Percentiles rank a stretch among this genome's conserved stretches.
Evolutionary conservation across 2,888 invertebrate genomes (phyloP).

Genomic region (Sceliomorpha sp.): DNA sequence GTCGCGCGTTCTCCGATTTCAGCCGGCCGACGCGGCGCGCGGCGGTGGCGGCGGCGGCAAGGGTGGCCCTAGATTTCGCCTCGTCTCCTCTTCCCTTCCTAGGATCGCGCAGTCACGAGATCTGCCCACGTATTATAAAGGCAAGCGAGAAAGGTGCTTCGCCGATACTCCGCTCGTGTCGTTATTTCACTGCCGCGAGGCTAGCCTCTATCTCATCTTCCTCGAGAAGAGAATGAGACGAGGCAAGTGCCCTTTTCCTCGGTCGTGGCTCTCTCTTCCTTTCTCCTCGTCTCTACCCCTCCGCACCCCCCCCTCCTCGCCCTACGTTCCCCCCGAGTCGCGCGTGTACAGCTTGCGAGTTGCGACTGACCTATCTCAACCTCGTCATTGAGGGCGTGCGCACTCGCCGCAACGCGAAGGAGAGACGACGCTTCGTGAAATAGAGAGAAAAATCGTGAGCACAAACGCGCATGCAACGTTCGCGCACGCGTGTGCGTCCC

Average conservation of each 20-base stretch:
- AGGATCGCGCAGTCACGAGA: constrained; percentile 49
- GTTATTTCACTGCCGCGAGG: constrained; percentile 76
- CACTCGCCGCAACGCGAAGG: constrained; percentile 44
- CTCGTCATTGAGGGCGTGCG: constrained; percentile 70
- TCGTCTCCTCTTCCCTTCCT: constrained; percentile 17
- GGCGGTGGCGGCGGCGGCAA: no score
- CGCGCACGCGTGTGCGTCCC: no score
- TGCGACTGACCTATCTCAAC: constrained; percentile 70
- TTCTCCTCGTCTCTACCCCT: no score
- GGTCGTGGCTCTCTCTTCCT: constrained; percentile 52
- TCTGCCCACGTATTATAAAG: constrained; percentile 51
- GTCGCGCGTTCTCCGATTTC: constrained; percentile 23
- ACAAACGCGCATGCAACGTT: constrained; percentile 14
- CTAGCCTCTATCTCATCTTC: constrained; percentile 68
- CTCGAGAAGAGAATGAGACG: constrained; percentile 48
- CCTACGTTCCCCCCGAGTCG: constrained; percentile 43
- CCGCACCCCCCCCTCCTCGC: constrained; percentile 6
- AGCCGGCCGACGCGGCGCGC: constrained; percentile 27
- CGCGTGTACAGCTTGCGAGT: constrained; percentile 50
- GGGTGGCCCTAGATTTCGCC: constrained; percentile 50
- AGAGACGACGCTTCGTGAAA: constrained; percentile 23
- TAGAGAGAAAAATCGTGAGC: constrained; percentile 36
- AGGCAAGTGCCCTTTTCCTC: constrained; percentile 51
- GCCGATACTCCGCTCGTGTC: constrained; percentile 69
- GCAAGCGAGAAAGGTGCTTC: constrained; percentile 65